Evolutionary conservation across 2,113 vertebrate genomes (phyloP).

Genomic region (Syngnathus typhle): DNA sequence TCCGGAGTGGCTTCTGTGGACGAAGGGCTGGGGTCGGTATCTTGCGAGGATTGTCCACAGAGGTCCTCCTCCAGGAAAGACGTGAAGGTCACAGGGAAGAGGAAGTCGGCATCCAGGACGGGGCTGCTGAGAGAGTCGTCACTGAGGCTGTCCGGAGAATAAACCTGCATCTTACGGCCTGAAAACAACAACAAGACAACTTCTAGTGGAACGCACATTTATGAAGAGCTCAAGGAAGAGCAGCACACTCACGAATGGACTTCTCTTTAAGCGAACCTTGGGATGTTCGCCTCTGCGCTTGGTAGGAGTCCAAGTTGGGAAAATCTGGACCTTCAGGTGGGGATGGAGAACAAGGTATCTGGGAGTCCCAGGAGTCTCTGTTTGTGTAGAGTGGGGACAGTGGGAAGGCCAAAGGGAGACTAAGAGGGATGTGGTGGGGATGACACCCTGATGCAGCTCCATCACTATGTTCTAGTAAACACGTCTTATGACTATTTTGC

Average conservation of each 20-base stretch:
- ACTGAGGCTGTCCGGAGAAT: slow-evolving; percentile 70
- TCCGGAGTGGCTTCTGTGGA: slow-evolving; percentile 33
- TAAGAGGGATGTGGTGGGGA: slow-evolving; percentile 49
- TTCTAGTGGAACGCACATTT: neutral
- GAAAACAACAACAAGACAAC: slow-evolving; percentile 19
- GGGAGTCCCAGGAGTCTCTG: slow-evolving; percentile 60
- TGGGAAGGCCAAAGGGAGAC: too few species aligned
- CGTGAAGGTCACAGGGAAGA: slow-evolving; percentile 72
- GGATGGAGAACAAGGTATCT: slow-evolving; percentile 49
- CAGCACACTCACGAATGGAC: slow-evolving; percentile 76
- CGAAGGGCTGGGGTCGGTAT: slow-evolving; percentile 38
- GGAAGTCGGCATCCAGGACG: slow-evolving; percentile 66
- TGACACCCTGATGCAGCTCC: slow-evolving; percentile 38
- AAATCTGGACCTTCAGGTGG: slow-evolving; percentile 53
- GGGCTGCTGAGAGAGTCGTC: slow-evolving; percentile 69
- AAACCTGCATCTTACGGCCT: slow-evolving; percentile 85
- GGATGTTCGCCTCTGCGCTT: slow-evolving; percentile 73
- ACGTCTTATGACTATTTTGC: slow-evolving; percentile 28
- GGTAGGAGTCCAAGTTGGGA: slow-evolving; percentile 52
- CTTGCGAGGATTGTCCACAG: slow-evolving; percentile 58
- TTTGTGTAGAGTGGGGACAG: slow-evolving; percentile 49
- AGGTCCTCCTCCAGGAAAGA: slow-evolving; percentile 71
- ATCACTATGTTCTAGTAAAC: slow-evolving; percentile 35
- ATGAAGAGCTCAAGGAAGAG: neutral
- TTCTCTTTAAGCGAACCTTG: slow-evolving; percentile 78